Evolutionary conservation across 2,888 invertebrate species (phyloP), one percentile per base, ranked within the genome.

Genomic region (Hemithea aestivaria): DNA sequence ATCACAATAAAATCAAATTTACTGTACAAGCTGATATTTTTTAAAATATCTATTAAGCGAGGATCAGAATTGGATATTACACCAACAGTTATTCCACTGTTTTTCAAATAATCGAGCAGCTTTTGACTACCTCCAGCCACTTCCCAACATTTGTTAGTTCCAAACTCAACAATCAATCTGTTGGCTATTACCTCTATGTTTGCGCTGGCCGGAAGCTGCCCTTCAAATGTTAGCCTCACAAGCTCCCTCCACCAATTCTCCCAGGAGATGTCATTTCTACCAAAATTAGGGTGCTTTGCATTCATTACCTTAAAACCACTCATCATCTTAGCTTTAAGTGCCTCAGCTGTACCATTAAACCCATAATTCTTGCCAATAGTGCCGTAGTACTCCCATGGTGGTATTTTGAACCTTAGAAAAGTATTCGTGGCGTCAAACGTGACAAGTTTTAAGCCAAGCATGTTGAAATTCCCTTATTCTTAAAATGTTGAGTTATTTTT

Each of bases 381-480:
- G 6, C 90, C 89, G 72, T 97, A 97, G 65, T 93, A 91, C 50
- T 91, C 88, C 54, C 92, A 93, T n/a, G 93, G 92, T 31, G 91
- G 85, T 7, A 89, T 78, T 30, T 90, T 89, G 60, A 95, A 93
- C 57, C 91, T 90, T 21, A 97, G 73, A 26, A 97, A 75, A 0
- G 97, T 97, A 54, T 95, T 94, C 7, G 95, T 96, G 35, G 94
- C 93, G 76, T 97, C 97, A 71, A 97, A 96, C 7, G 97, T 97
- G 33, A 97, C 89, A 56, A 95, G 69, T 47, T 89, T 88, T 20
- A 91, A 78, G 26, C 76, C 77, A 27, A 84, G 71, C 40, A 88
- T 56, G 47, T n/a, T n/a, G n/a, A n/a, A n/a, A n/a, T n/a, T n/a
- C n/a, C n/a, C n/a, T n/a, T n/a, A n/a, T n/a, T n/a, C n/a, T n/a